Conservation (phyloP, 2,113 vertebrate genomes). For the Fulica atra region DNA sequence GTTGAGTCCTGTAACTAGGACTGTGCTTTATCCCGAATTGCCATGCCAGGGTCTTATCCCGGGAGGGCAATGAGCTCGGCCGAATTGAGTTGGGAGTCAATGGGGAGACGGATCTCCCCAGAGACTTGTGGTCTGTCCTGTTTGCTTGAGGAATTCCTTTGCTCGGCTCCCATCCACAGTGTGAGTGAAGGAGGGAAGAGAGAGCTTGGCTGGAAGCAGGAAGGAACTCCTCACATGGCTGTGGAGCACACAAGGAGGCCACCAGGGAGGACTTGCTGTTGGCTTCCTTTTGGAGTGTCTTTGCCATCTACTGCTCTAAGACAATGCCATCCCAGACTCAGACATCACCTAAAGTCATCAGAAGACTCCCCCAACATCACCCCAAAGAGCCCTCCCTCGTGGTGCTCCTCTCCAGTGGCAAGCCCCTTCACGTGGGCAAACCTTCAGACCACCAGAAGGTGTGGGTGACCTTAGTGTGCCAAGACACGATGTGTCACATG, state of each 20-base stretch:
- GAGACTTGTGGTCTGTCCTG: background rate
- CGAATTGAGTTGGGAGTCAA: background rate
- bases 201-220: background rate
- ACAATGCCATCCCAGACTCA: background rate
- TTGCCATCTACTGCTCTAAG: background rate
- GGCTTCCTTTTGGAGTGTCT: background rate
- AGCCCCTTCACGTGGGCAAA: background rate
- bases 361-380: background rate
- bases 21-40: background rate
- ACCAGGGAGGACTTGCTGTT: background rate
- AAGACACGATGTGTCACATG: background rate
- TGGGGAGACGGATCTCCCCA: background rate
- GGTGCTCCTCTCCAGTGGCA: background rate
- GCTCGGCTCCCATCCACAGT: accelerated
- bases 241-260: background rate
- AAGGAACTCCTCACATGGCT: background rate
- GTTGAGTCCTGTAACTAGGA: background rate
- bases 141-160: background rate
- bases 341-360: background rate
- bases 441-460: background rate
- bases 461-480: background rate
- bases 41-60: background rate
- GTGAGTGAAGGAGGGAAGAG: background rate
- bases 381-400: background rate
- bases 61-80: background rate